A percentile compares a stretch with the other conserved stretches of the same genome.
Evolutionary conservation across 2,888 invertebrate species (phyloP).

Genomic region (Cheilosia scutellata): DNA sequence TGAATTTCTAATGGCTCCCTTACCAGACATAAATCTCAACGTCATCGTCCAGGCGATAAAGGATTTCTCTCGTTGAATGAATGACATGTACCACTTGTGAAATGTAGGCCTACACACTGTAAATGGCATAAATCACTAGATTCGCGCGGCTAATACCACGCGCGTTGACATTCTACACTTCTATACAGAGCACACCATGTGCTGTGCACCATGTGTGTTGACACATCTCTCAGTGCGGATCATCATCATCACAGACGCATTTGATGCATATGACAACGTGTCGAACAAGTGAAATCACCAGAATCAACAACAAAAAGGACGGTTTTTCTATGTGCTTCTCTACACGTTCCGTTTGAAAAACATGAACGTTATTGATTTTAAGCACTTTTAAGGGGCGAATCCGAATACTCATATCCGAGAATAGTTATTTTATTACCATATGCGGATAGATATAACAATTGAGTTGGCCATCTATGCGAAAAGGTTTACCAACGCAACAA

Average conservation of each 20-base stretch:
- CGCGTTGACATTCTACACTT: conserved; percentile 60
- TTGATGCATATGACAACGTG: conserved; percentile 69
- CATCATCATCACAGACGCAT: conserved; percentile 44
- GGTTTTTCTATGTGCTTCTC: not conserved
- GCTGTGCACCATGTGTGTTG: conserved; percentile 23
- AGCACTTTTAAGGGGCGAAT: conserved; percentile 43
- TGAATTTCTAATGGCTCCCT: conserved; percentile 66
- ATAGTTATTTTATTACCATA: conserved; percentile 55
- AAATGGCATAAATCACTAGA: conserved; percentile 71
- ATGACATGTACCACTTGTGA: conserved; percentile 67
- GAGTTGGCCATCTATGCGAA: conserved; percentile 45
- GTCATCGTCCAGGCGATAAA: conserved; percentile 46
- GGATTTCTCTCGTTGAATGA: conserved; percentile 17
- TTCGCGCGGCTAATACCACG: conserved; percentile 59
- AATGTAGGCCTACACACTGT: conserved; percentile 73
- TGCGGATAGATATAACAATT: conserved; percentile 60
- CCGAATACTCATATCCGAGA: not conserved
- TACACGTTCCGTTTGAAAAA: conserved; percentile 1
- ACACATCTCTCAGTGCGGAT: conserved; percentile 59
- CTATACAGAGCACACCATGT: conserved; percentile 25
- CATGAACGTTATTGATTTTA: conserved; percentile 67
- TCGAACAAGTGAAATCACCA: conserved; percentile 50
- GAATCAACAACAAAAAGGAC: conserved; percentile 39
- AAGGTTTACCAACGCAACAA: conserved; percentile 18
- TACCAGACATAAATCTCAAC: conserved; percentile 62